Percentiles rank a stretch among this genome's conserved stretches.
These are phyloP conservation scores for Pachypeltis micranthus DNA, from an alignment of 1,140 invertebrate species.

Conservation along the genomic window DNA sequence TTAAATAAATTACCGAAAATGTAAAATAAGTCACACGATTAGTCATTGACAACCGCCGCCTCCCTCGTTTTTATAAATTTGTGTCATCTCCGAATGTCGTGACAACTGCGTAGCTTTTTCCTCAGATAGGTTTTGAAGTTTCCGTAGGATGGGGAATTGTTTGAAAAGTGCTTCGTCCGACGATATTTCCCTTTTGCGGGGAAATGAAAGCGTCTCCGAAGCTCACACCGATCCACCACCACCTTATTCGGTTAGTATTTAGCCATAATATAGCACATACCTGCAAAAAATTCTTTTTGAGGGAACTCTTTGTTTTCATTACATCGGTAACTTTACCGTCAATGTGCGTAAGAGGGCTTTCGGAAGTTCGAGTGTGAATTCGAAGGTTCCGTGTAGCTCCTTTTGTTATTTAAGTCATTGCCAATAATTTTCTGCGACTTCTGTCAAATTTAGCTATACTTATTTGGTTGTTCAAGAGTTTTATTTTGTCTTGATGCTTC, in stretches of 20 bases:
- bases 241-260: constrained; percentile 39
- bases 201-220: constrained; percentile 40
- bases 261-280: neutral
- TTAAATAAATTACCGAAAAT: too few relatives aligned
- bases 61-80: too few relatives aligned
- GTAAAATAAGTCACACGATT: too few relatives aligned
- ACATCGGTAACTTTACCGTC: neutral
- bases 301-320: constrained; percentile 15
- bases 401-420: constrained; percentile 1
- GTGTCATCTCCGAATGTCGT: too few relatives aligned
- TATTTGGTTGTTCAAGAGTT: too few relatives aligned
- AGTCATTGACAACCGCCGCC: too few relatives aligned
- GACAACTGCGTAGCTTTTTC: too few relatives aligned
- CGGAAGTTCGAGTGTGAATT: neutral
- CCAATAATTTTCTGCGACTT: neutral
- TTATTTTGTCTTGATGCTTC: too few relatives aligned
- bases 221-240: constrained; percentile 38
- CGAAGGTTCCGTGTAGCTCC: neutral
- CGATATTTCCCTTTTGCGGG: constrained; percentile 46
- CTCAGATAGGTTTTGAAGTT: too few relatives aligned
- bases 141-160: constrained; percentile 47
- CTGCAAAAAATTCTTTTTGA: neutral
- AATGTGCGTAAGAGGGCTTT: neutral
- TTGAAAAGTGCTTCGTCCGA: constrained; percentile 46
- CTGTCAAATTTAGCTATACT: neutral